Conservation (phyloP, 2,888 invertebrate species). For the Habrosyne pyritoides region DNA sequence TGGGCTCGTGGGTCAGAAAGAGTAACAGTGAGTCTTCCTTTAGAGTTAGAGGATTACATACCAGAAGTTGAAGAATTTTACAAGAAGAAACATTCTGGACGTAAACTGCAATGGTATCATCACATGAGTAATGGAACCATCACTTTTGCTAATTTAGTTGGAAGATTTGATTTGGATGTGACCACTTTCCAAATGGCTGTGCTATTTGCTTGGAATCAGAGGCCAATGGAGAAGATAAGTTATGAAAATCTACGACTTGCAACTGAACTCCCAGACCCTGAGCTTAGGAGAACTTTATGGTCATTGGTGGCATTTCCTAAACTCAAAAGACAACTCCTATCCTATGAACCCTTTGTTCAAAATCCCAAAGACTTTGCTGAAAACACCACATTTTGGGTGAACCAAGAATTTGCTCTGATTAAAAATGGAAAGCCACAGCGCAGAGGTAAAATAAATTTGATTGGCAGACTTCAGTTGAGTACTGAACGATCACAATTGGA, state of each 20-base stretch:
- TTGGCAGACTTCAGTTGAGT: slow-evolving; percentile 96
- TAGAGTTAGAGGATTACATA: slow-evolving; percentile 99
- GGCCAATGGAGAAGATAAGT: slow-evolving; percentile 95
- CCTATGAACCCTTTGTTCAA: slow-evolving; percentile 90
- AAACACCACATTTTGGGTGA: slow-evolving; percentile 97
- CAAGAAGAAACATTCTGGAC: slow-evolving; percentile 97
- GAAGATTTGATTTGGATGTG: slow-evolving; percentile 98
- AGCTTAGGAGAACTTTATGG: slow-evolving; percentile 97
- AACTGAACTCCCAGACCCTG: slow-evolving; percentile 97
- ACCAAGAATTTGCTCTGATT: slow-evolving; percentile 97
- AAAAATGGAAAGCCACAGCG: slow-evolving; percentile 98
- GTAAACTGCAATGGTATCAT: slow-evolving; percentile 99
- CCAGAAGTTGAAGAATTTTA: slow-evolving; percentile 99
- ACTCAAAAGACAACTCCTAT: slow-evolving; percentile 94
- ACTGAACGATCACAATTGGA: slow-evolving; percentile 98
- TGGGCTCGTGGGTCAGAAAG: slow-evolving; percentile 98
- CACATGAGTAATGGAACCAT: slow-evolving; percentile 99
- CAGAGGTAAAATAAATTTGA: slow-evolving; percentile 97
- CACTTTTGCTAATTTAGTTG: slow-evolving; percentile 95
- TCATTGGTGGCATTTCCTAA: slow-evolving; percentile 98
- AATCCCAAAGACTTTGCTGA: slow-evolving; percentile 97
- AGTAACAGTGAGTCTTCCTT: slow-evolving; percentile 97
- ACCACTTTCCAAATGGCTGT: slow-evolving; percentile 99
- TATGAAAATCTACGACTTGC: slow-evolving; percentile 98
- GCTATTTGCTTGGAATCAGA: slow-evolving; percentile 99